These are phyloP conservation scores for Schlechtendalia chinensis DNA, from an alignment of 1,140 invertebrate species.

Conservation along the genomic window DNA sequence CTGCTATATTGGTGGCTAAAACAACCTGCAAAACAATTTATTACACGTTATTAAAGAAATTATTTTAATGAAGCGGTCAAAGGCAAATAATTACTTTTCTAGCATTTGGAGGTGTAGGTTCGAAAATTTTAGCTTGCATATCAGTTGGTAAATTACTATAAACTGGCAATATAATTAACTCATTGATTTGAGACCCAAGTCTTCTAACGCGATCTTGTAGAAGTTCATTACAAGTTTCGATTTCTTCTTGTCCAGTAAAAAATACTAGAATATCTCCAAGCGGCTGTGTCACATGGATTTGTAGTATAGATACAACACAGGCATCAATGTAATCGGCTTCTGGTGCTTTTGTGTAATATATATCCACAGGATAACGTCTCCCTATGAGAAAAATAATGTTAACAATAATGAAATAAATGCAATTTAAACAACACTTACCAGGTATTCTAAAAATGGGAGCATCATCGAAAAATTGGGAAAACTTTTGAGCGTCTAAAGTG, in stretches of 20 bases:
- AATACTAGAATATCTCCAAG: conserved; percentile 95
- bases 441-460: conserved; percentile 98
- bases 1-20: conserved; percentile 97
- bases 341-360: conserved; percentile 98
- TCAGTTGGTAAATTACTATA: conserved; percentile 98
- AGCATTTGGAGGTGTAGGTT: conserved; percentile 90
- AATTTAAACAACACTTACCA: conserved; percentile 58
- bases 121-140: conserved; percentile 98
- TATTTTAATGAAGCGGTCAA: no score
- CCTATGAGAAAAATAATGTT: conserved; percentile 55
- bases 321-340: conserved; percentile 99
- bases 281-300: conserved; percentile 96
- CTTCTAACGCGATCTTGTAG: conserved; percentile 84
- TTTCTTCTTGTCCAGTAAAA: conserved; percentile 94
- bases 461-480: conserved; percentile 97
- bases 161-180: conserved; percentile 92
- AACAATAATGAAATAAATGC: not conserved
- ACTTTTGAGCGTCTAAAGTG: conserved; percentile 96
- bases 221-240: conserved; percentile 93
- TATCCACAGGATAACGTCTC: conserved; percentile 80
- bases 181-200: conserved; percentile 88
- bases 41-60: no score
- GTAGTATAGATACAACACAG: conserved; percentile 91
- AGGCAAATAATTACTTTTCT: conserved; percentile 85
- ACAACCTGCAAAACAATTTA: conserved; percentile 66